Percentiles rank a stretch among this genome's conserved stretches.
Conservation (phyloP, 2,888 invertebrate genomes). For the Cantharis rustica region DNA sequence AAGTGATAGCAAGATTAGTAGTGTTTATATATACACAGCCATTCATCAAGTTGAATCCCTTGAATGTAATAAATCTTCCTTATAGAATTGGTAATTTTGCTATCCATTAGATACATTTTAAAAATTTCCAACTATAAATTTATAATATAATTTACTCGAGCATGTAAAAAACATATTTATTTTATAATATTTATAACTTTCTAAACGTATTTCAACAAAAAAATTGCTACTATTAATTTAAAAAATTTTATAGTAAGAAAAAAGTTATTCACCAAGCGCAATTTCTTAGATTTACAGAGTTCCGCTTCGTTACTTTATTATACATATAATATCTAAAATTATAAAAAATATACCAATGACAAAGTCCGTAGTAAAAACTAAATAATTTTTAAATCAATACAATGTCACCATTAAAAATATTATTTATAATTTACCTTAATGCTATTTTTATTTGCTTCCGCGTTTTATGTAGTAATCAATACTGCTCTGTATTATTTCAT, state of each 20-base stretch:
- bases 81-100: background rate
- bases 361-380: too few species aligned
- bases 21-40: constrained; percentile 2
- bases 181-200: background rate
- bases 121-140: background rate
- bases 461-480: background rate
- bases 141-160: background rate
- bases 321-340: background rate
- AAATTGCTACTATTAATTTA: background rate
- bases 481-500: background rate
- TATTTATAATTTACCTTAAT: background rate
- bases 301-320: background rate
- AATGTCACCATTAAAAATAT: background rate
- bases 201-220: background rate
- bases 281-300: background rate
- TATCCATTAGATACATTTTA: background rate
- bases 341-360: background rate
- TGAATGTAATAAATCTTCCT: background rate
- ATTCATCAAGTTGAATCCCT: background rate
- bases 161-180: background rate
- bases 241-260: background rate
- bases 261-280: background rate
- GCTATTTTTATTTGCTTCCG: background rate
- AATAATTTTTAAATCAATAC: background rate
- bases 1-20: constrained; percentile 11